Evolutionary conservation across 2,888 invertebrate genomes (phyloP).

Genomic region (Ochropleura plecta): DNA sequence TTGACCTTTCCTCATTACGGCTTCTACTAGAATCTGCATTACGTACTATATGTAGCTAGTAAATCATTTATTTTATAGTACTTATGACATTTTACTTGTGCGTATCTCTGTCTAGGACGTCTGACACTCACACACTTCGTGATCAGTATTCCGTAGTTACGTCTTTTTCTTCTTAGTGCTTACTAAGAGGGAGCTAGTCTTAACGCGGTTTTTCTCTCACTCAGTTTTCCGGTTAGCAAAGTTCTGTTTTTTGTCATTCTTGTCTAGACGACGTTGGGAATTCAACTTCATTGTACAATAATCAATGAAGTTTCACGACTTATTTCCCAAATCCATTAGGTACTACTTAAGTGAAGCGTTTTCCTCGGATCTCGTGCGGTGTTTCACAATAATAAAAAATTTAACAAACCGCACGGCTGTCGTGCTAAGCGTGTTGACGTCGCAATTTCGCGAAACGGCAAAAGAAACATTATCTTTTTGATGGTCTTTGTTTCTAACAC

Average conservation of each 20-base stretch:
- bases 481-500: constrained; percentile 46
- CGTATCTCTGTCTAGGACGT: constrained; percentile 36
- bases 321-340: background rate
- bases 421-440: constrained; percentile 52
- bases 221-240: background rate
- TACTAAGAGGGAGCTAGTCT: background rate
- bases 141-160: constrained; percentile 26
- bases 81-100: constrained; percentile 29
- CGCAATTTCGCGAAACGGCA: constrained; percentile 47
- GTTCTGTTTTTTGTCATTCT: background rate
- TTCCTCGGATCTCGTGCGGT: constrained; percentile 32
- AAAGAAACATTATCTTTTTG: constrained; percentile 35
- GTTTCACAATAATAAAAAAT: constrained; percentile 34
- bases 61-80: constrained; percentile 40
- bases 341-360: constrained; percentile 21
- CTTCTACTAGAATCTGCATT: constrained; percentile 73
- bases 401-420: constrained; percentile 45
- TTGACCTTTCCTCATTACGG: constrained; percentile 83
- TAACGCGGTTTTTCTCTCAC: background rate
- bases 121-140: constrained; percentile 40
- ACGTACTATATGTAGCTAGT: constrained; percentile 42
- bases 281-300: background rate
- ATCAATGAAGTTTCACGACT: constrained; percentile 24
- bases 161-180: constrained; percentile 3
- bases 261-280: background rate